Percentiles rank a stretch among this genome's conserved stretches.
phyloP scores from a whole-genome alignment of 2,113 vertebrate genomes.

The Desmodus rotundus region DNA sequence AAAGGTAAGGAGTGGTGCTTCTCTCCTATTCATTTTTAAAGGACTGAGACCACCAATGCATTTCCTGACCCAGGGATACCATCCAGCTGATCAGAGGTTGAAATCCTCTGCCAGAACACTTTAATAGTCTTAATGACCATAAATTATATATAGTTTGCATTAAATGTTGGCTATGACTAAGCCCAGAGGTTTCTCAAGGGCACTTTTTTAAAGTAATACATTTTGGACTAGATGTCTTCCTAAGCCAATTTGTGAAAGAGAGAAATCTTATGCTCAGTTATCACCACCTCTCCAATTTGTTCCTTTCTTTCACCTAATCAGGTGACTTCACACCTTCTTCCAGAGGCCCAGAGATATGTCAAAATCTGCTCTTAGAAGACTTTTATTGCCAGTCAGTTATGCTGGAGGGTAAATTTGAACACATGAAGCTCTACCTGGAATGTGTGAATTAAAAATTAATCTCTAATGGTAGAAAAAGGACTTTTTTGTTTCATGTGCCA shows the following conservation, averaged over 20 bases:
- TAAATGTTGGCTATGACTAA: constrained; percentile 3
- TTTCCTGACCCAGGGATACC: background rate
- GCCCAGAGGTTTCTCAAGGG: background rate
- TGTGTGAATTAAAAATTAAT: background rate
- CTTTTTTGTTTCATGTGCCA: background rate
- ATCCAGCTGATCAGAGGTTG: background rate
- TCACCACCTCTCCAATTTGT: background rate
- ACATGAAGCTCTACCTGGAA: background rate
- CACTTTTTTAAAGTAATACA: background rate
- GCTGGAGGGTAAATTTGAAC: background rate
- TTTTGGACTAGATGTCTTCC: background rate
- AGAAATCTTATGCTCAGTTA: background rate
- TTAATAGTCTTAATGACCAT: constrained; percentile 8
- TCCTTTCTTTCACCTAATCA: background rate
- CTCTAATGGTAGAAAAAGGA: background rate
- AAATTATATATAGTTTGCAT: constrained; percentile 28
- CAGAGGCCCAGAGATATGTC: background rate
- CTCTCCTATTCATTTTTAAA: background rate
- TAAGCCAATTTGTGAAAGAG: background rate
- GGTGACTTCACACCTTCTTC: background rate
- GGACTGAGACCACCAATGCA: background rate
- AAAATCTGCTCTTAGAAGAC: background rate
- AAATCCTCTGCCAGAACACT: background rate
- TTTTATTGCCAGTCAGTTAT: background rate
- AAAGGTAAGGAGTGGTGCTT: background rate